Percentiles rank a stretch among this genome's conserved stretches.
Conservation (phyloP, 2,113 vertebrate species). For the Anguilla japonica region DNA sequence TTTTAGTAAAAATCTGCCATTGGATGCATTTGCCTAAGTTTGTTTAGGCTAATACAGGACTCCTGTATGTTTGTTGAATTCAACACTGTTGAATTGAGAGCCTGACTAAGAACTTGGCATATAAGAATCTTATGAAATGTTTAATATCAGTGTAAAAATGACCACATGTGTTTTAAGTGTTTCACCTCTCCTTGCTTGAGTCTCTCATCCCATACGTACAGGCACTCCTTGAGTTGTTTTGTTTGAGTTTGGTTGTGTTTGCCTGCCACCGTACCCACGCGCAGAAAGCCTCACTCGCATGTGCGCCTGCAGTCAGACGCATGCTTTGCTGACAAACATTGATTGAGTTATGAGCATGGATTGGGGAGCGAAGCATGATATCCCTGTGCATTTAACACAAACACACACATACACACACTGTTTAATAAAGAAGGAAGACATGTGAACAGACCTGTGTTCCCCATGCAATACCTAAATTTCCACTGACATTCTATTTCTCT, state of each 20-base stretch:
- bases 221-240: background rate
- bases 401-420: background rate
- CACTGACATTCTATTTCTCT: background rate
- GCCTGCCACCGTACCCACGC: background rate
- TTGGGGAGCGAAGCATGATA: background rate
- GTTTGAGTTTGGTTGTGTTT: background rate
- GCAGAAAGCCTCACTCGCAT: constrained; percentile 25
- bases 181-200: too few species aligned
- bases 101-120: too few species aligned
- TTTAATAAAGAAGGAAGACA: background rate
- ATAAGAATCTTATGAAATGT: too few species aligned
- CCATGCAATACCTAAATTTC: background rate
- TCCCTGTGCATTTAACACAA: background rate
- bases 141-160: too few species aligned
- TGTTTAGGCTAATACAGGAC: too few species aligned
- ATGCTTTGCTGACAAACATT: background rate
- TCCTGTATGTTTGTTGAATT: too few species aligned
- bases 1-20: too few species aligned
- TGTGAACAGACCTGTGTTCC: background rate
- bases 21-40: too few species aligned
- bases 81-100: too few species aligned
- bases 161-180: too few species aligned
- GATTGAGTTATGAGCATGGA: background rate
- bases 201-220: too few species aligned
- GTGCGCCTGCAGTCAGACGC: constrained; percentile 17